Evolutionary conservation across 2,113 vertebrate genomes (phyloP).

Genomic region (Riparia riparia): DNA sequence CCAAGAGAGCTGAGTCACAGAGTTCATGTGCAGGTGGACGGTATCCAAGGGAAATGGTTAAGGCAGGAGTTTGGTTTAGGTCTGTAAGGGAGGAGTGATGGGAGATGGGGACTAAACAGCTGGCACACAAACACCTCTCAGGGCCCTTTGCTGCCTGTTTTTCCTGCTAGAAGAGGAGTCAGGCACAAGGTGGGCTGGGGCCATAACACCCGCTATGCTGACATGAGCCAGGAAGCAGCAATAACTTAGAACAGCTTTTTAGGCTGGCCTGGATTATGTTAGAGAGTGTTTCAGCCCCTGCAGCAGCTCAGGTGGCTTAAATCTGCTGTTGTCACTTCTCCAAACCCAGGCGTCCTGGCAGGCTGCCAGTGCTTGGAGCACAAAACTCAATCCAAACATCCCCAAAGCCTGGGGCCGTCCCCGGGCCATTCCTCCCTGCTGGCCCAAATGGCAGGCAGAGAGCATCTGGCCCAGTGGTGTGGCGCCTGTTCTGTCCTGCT

Average conservation of each 20-base stretch:
- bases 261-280: slow-evolving; percentile 17
- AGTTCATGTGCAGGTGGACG: neutral
- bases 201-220: neutral
- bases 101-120: neutral
- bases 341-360: neutral
- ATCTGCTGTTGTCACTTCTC: slow-evolving; percentile 17
- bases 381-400: neutral
- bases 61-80: neutral
- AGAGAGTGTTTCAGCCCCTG: neutral
- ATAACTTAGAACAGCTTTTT: slow-evolving; percentile 22
- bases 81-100: neutral
- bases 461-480: accelerated
- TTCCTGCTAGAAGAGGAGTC: neutral
- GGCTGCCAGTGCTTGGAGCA: neutral
- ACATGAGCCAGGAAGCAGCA: slow-evolving; percentile 13
- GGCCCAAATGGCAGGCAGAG: neutral
- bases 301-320: slow-evolving; percentile 59
- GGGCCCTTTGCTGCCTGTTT: neutral
- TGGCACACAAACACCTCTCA: neutral
- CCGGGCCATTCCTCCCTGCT: neutral
- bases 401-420: neutral
- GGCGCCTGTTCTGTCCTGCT: neutral
- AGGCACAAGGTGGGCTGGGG: neutral
- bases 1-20: neutral
- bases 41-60: neutral